phyloP scores from a whole-genome alignment of 1,140 invertebrate genomes.

The Calycopis cecrops region DNA sequence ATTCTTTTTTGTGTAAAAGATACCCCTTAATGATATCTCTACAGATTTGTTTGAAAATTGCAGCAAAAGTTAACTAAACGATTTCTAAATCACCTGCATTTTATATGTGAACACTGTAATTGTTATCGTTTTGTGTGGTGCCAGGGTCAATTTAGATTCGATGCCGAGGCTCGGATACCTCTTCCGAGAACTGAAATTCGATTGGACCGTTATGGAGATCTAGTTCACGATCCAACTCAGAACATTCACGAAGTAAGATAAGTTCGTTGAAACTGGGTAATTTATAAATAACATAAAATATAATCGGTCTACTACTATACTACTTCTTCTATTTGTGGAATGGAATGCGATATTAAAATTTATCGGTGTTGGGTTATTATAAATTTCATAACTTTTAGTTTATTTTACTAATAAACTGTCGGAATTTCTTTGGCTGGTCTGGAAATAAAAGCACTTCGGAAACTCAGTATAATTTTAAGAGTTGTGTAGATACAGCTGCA shows the following conservation, averaged over 20 bases:
- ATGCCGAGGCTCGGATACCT: slow-evolving; percentile 81
- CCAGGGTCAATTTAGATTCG: slow-evolving; percentile 88
- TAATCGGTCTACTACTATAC: too few relatives aligned
- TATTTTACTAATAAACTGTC: too few relatives aligned
- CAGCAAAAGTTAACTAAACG: not conserved
- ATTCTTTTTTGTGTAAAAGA: not conserved
- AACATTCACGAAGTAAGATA: slow-evolving; percentile 67
- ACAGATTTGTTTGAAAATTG: too few relatives aligned
- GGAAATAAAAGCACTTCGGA: too few relatives aligned
- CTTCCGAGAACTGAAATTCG: slow-evolving; percentile 79
- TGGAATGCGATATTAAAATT: too few relatives aligned
- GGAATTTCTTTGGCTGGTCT: too few relatives aligned
- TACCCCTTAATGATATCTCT: not conserved
- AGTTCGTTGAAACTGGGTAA: not conserved
- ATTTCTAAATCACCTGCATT: slow-evolving; percentile 22
- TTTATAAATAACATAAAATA: not conserved
- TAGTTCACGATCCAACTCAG: slow-evolving; percentile 64
- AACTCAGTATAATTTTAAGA: too few relatives aligned
- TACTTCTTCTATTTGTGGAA: too few relatives aligned
- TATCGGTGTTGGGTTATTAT: too few relatives aligned
- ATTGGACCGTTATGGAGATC: slow-evolving; percentile 71
- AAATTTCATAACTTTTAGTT: too few relatives aligned
- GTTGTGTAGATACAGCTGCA: too few relatives aligned
- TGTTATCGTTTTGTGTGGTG: slow-evolving; percentile 42
- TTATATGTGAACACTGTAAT: slow-evolving; percentile 27